Evolutionary conservation across 2,797 vertebrate species (phyloP).

Genomic region (Discoglossus pictus): DNA sequence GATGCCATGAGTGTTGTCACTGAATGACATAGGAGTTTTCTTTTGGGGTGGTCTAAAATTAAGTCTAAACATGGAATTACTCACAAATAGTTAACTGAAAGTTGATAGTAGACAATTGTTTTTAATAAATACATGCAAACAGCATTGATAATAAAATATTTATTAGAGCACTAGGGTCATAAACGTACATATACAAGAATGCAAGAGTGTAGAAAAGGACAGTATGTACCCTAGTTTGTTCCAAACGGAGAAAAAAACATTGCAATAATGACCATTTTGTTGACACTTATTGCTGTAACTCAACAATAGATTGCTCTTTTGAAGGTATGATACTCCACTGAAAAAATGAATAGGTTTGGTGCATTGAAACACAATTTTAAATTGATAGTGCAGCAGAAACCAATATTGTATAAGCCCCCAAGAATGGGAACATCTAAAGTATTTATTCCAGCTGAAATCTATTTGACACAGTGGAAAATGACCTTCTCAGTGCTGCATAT

Average conservation of each 20-base stretch:
- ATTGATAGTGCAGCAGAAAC: constrained; percentile 20
- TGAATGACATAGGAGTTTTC: too few species aligned
- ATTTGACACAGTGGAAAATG: constrained; percentile 15
- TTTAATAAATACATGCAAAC: too few species aligned
- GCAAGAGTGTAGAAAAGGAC: too few species aligned
- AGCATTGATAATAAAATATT: too few species aligned
- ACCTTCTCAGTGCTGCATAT: not conserved
- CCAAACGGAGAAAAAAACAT: not conserved
- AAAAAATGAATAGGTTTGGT: constrained; percentile 12
- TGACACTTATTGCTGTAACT: constrained; percentile 9
- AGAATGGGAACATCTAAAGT: constrained; percentile 25
- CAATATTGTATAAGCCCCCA: constrained; percentile 23
- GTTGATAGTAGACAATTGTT: too few species aligned
- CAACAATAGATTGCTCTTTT: constrained; percentile 10
- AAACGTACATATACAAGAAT: too few species aligned
- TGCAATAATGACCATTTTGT: constrained; percentile 10
- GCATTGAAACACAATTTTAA: constrained; percentile 31
- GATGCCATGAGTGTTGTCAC: too few species aligned
- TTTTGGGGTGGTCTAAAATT: too few species aligned
- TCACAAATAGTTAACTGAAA: too few species aligned
- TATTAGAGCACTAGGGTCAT: too few species aligned
- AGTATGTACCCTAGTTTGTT: not conserved
- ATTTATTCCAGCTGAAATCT: constrained; percentile 23
- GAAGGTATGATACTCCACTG: constrained; percentile 1
- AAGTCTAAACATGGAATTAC: too few species aligned